Conservation (phyloP, 1,140 invertebrate species). For the Aradophagus sp. region DNA sequence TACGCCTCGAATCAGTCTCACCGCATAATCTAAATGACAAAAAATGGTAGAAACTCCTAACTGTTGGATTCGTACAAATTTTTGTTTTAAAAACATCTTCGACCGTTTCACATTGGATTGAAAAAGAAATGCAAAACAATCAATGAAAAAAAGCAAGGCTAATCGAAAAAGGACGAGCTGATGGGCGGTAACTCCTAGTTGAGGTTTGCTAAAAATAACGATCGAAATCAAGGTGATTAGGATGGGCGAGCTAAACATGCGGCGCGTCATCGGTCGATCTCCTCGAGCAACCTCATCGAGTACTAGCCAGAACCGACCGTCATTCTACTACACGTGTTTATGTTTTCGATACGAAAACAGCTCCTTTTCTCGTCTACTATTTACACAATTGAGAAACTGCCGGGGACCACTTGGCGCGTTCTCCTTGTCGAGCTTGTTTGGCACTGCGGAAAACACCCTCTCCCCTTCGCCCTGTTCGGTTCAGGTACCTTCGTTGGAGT, state of each 20-base stretch:
- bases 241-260: neutral
- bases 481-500: constrained; percentile 26
- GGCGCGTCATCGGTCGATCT: neutral
- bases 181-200: too few species aligned
- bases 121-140: constrained; percentile 8
- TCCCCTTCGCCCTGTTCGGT: neutral
- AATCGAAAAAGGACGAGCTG: neutral
- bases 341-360: constrained; percentile 47
- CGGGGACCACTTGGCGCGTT: neutral
- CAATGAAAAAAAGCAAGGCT: neutral
- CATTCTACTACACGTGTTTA: constrained; percentile 6
- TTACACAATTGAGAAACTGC: constrained; percentile 10
- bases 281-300: constrained; percentile 16
- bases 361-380: neutral
- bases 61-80: too few species aligned
- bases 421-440: constrained; percentile 12
- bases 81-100: constrained; percentile 4
- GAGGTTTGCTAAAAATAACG: constrained; percentile 1
- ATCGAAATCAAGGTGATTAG: neutral
- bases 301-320: constrained; percentile 14
- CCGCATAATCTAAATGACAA: too few species aligned
- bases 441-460: constrained; percentile 16
- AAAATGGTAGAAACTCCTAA: too few species aligned
- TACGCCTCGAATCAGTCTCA: too few species aligned
- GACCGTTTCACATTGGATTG: too few species aligned